phyloP scores from a whole-genome alignment of 1,140 invertebrate genomes.

The Probaryconus sp. region DNA sequence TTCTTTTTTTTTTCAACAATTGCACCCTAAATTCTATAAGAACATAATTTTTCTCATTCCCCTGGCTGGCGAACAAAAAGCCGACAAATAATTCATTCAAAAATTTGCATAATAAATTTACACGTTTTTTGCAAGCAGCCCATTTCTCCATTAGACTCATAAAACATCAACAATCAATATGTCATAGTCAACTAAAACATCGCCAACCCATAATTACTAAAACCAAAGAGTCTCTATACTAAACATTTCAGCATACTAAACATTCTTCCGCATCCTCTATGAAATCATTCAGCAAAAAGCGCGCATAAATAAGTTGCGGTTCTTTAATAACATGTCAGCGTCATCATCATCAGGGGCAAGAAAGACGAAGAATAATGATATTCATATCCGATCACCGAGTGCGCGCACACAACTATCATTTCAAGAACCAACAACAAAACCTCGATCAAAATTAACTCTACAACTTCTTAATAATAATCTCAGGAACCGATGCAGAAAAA shows the following conservation, averaged over 20 bases:
- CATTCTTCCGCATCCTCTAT: conserved; percentile 35
- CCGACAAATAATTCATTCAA: too few relatives aligned
- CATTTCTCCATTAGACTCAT: too few relatives aligned
- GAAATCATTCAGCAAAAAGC: conserved; percentile 43
- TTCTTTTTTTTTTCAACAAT: too few relatives aligned
- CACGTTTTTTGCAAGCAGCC: too few relatives aligned
- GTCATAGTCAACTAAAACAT: conserved; percentile 23
- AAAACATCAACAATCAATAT: conserved; percentile 34
- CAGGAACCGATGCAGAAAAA: too few relatives aligned
- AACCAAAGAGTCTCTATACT: conserved; percentile 33
- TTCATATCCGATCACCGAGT: too few relatives aligned
- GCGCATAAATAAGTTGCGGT: conserved; percentile 37
- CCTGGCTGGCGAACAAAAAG: too few relatives aligned
- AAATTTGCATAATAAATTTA: too few relatives aligned
- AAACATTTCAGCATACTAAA: conserved; percentile 45
- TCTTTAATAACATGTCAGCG: conserved; percentile 46
- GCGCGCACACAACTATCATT: conserved; percentile 8
- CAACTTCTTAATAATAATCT: too few relatives aligned
- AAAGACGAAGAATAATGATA: conserved; percentile 11
- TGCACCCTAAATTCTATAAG: too few relatives aligned
- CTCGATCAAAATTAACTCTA: too few relatives aligned
- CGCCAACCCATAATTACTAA: conserved; percentile 19
- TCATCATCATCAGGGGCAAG: conserved; percentile 29
- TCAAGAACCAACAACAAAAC: conserved; percentile 16
- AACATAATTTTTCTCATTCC: too few relatives aligned